Base-by-base conservation (phyloP, 1,140 invertebrate species). In the Philotrypesis tridentata region DNA sequence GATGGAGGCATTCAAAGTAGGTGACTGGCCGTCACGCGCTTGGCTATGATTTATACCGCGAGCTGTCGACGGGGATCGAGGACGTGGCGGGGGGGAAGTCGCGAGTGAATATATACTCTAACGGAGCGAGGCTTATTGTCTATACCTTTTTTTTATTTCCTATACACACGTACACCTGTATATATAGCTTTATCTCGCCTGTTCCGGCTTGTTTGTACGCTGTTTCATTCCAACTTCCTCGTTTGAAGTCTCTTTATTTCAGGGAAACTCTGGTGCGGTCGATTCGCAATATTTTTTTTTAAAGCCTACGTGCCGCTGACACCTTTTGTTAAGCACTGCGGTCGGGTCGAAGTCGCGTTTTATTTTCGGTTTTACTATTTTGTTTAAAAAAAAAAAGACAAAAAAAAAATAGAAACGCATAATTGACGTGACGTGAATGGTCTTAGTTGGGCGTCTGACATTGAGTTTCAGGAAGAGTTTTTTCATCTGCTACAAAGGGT, bases 41-140 rank as follows among this genome's bases (percentile, higher is more conserved):
- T 31, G 72, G 14, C 11, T 79, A 84, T 90, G 89, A 90, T 90
- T 91, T 91, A 91, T 91, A 89, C 85, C 67, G 68, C 48, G 6
- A 72, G 85, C 83, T 85, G 86, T 87, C 85, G 82, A 82, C n/a
- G n/a, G n/a, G 75, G 86, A 84, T 87, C 85, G 86, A 88, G 87
- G 85, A 88, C 86, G 84, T 84, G 61, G 63, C n/a, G 23, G 17
- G 29, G 55, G 65, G 60, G 25, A 70, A n/a, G 11, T 27, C 2
- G 8, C 29, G 43, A 70, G 73, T 63, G 37, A 76, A 12, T 48
- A 29, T 72, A 43, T 17, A 48, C 40, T 8, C 25, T 37, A 37
- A 9, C 9, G 9, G 40, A 31, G 48, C 43, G 4, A 11, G 29
- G 29, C 25, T 61, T 55, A 80, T 80, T 80, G 78, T 80, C 70